Percentiles rank a stretch among this genome's conserved stretches.
Conservation (phyloP, 2,797 vertebrate species). For the Carcharodon carcharias region DNA sequence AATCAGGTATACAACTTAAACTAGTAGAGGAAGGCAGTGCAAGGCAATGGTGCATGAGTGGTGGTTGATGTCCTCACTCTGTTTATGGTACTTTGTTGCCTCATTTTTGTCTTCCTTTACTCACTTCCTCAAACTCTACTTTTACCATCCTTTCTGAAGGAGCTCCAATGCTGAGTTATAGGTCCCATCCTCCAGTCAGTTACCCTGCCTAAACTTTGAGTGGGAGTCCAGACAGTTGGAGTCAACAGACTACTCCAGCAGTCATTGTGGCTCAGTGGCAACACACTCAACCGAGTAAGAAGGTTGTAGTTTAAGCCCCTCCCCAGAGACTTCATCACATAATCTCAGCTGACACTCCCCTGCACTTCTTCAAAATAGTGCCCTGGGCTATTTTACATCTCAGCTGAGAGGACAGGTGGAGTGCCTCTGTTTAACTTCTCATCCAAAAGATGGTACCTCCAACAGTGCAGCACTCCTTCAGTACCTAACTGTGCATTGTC, state of each 20-base stretch:
- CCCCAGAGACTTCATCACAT: not conserved
- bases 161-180: not conserved
- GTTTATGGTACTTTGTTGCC: not conserved
- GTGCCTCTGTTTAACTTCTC: not conserved
- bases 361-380: not conserved
- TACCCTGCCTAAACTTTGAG: not conserved
- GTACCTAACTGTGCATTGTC: not conserved
- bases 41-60: not conserved
- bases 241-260: not conserved
- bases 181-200: not conserved
- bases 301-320: not conserved
- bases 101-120: not conserved
- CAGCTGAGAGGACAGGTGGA: not conserved
- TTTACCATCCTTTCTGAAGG: not conserved
- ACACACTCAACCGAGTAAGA: not conserved
- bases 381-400: not conserved
- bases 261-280: not conserved
- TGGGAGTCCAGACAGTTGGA: not conserved
- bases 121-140: not conserved
- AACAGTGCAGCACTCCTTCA: not conserved
- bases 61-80: not conserved
- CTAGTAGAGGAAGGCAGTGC: not conserved
- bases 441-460: not conserved
- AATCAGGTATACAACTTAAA: not conserved
- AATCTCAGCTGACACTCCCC: not conserved